Conservation (phyloP, 2,888 invertebrate species). For the Drosophila pegasa region DNA sequence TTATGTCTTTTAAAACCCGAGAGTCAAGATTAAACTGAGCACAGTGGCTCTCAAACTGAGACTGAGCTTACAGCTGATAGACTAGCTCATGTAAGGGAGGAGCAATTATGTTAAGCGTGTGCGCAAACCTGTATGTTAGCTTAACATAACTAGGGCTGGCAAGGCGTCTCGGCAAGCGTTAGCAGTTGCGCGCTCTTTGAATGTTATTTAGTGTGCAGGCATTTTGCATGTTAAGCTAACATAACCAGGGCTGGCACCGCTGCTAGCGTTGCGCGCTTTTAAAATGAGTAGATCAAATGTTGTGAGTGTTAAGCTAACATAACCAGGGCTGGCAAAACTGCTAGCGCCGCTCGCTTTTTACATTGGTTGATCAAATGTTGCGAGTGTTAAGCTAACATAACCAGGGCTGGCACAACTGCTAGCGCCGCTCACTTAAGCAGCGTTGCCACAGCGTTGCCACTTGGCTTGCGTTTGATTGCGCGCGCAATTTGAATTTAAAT, state of each 20-base stretch:
- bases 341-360: no score
- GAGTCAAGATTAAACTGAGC: background rate
- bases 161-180: background rate
- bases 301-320: no score
- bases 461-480: background rate
- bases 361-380: no score
- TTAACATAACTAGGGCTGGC: background rate
- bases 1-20: background rate
- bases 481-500: constrained; percentile 12
- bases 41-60: constrained; percentile 14
- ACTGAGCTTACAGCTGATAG: background rate
- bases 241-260: background rate
- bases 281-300: no score
- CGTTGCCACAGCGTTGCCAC: background rate
- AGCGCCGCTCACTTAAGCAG: background rate
- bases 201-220: constrained; percentile 19
- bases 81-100: background rate
- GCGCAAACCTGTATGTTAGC: constrained; percentile 2
- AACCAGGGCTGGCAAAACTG: no score
- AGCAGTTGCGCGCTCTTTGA: constrained; percentile 4
- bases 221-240: constrained; percentile 18
- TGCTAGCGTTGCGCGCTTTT: no score
- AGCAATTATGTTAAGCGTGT: constrained; percentile 26
- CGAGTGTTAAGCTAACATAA: background rate
- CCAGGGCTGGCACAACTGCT: background rate